Evolutionary conservation across 1,140 invertebrate species (phyloP).

Genomic region (Cylas formicarius): DNA sequence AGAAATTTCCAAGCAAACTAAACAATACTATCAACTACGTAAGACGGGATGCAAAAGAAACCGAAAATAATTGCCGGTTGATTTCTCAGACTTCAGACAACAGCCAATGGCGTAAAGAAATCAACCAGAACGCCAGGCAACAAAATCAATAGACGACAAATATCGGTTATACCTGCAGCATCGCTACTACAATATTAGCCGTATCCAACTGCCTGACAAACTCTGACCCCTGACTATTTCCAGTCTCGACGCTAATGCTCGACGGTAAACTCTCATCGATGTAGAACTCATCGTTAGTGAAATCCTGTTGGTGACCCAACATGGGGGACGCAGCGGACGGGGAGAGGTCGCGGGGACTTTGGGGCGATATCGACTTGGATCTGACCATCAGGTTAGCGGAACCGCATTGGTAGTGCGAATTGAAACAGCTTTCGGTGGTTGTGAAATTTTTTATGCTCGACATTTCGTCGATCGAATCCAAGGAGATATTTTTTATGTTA

Average conservation of each 20-base stretch:
- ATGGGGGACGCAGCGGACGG: slow-evolving; percentile 33
- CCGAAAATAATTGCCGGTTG: no score
- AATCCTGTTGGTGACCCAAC: slow-evolving; percentile 48
- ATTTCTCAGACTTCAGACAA: no score
- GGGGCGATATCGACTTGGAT: slow-evolving; percentile 36
- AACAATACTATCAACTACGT: no score
- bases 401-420: slow-evolving; percentile 32
- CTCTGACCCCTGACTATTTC: slow-evolving; percentile 44
- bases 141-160: slow-evolving; percentile 29
- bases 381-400: slow-evolving; percentile 24
- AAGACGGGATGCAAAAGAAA: no score
- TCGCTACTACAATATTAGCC: slow-evolving; percentile 59
- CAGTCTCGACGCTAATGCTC: slow-evolving; percentile 57
- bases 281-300: slow-evolving; percentile 74
- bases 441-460: slow-evolving; percentile 34
- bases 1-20: no score
- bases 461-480: slow-evolving; percentile 38
- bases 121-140: no score
- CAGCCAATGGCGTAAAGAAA: no score
- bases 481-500: slow-evolving; percentile 38
- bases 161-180: slow-evolving; percentile 58
- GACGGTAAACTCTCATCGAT: slow-evolving; percentile 75
- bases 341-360: slow-evolving; percentile 31
- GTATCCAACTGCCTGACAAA: slow-evolving; percentile 45
- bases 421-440: slow-evolving; percentile 38